A percentile compares a stretch with the other conserved stretches of the same genome.
Conservation (phyloP, 2,113 vertebrate species). For the Cottus gobio region DNA sequence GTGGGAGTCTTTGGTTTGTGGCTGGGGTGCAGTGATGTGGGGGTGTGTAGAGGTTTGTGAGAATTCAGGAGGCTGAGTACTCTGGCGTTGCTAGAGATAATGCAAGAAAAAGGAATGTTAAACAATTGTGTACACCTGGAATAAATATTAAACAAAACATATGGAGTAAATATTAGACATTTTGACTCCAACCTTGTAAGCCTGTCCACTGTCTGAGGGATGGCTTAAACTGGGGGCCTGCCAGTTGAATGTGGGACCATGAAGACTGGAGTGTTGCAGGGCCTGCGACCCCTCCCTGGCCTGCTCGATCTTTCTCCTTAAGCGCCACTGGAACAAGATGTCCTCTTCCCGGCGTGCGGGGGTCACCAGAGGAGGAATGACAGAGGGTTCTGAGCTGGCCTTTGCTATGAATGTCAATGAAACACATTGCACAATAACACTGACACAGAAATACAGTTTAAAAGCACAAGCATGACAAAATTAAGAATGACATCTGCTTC, state of each 20-base stretch:
- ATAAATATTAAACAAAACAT: neutral
- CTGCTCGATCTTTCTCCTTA: conserved; percentile 89
- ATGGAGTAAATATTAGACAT: neutral
- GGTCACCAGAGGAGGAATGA: conserved; percentile 19
- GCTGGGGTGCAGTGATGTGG: conserved; percentile 28
- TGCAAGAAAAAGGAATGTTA: neutral
- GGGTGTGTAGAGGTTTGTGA: conserved; percentile 32
- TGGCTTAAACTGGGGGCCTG: conserved; percentile 18
- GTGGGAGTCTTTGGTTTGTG: conserved; percentile 22
- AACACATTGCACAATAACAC: conserved; percentile 8
- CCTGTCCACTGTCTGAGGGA: conserved; percentile 31
- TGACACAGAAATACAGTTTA: neutral
- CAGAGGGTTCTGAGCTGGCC: conserved; percentile 13
- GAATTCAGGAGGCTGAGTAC: conserved; percentile 21
- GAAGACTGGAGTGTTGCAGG: conserved; percentile 35
- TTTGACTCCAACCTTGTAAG: conserved; percentile 52
- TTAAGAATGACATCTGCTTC: neutral
- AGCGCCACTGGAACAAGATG: conserved; percentile 92
- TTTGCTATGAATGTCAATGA: conserved; percentile 36
- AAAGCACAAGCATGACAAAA: neutral
- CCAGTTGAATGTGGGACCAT: conserved; percentile 33
- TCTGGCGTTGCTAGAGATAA: conserved; percentile 41
- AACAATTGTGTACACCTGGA: neutral
- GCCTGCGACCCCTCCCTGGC: conserved; percentile 69
- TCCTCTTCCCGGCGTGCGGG: conserved; percentile 84